phyloP scores from a whole-genome alignment of 2,113 vertebrate species.

The Ammodytes marinus region DNA sequence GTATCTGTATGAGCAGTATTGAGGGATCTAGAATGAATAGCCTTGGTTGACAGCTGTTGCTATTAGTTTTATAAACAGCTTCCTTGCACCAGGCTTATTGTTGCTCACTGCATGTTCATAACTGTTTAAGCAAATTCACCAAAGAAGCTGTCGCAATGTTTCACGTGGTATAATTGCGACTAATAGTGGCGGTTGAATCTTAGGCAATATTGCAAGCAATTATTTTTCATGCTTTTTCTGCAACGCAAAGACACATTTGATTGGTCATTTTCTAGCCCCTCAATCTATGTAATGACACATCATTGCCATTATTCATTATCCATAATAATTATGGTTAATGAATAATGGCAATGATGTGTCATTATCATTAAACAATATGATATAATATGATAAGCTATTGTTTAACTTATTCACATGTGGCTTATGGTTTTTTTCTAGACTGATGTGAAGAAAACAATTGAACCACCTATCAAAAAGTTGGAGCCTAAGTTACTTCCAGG shows the following conservation, averaged over 20 bases:
- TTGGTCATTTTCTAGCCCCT: neutral
- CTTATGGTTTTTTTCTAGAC: conserved; percentile 77
- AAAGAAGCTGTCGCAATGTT: conserved; percentile 2
- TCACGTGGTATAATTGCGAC: too few relatives aligned
- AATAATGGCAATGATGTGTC: too few relatives aligned
- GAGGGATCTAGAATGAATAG: neutral
- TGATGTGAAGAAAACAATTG: conserved; percentile 86
- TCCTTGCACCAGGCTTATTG: neutral
- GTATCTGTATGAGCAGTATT: neutral
- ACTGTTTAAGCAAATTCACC: conserved; percentile 8
- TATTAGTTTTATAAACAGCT: neutral
- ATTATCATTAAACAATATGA: too few relatives aligned
- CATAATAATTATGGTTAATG: neutral
- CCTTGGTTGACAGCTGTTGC: neutral
- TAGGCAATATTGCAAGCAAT: neutral
- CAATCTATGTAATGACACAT: neutral
- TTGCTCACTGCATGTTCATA: neutral
- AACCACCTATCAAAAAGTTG: conserved; percentile 92
- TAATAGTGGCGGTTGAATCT: neutral
- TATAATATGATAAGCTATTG: neutral
- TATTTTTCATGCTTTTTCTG: neutral
- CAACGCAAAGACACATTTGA: neutral
- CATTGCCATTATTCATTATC: conserved; percentile 31
- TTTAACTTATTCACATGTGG: conserved; percentile 14
- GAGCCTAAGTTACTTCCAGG: conserved; percentile 94